Percentiles rank a stretch among this genome's conserved stretches.
Conservation (phyloP, 2,888 invertebrate species). For the Xylota sylvarum region DNA sequence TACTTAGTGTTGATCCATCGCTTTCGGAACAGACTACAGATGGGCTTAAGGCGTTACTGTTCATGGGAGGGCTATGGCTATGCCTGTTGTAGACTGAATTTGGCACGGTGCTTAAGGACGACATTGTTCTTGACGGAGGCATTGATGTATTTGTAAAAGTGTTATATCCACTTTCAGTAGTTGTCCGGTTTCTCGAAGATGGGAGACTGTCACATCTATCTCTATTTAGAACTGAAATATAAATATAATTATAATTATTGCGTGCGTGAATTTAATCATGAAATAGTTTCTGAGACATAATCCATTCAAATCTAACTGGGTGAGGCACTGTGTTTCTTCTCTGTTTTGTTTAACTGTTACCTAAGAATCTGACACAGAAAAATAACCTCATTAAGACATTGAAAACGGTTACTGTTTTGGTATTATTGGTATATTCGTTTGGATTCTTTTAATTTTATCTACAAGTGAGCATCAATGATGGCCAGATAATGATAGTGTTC, state of each 20-base stretch:
- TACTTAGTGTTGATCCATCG: constrained; percentile 89
- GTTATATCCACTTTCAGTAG: constrained; percentile 86
- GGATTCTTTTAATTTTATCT: too few species aligned
- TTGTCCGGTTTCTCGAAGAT: constrained; percentile 88
- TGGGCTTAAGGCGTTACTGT: constrained; percentile 86
- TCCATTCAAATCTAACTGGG: too few species aligned
- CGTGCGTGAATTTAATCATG: too few species aligned
- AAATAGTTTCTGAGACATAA: too few species aligned
- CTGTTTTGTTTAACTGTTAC: too few species aligned
- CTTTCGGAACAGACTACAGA: constrained; percentile 89
- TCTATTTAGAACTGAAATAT: constrained; percentile 84
- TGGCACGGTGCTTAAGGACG: constrained; percentile 84
- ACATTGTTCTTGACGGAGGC: constrained; percentile 84
- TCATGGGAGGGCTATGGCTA: constrained; percentile 84
- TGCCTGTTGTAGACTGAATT: constrained; percentile 84
- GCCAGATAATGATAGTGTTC: too few species aligned
- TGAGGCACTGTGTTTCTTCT: too few species aligned
- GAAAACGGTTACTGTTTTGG: too few species aligned
- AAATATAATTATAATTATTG: neutral
- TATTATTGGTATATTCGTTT: too few species aligned
- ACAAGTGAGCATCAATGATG: too few species aligned
- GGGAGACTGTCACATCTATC: constrained; percentile 94
- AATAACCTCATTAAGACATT: too few species aligned
- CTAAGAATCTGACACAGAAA: too few species aligned
- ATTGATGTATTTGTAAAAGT: constrained; percentile 82